Conservation (phyloP, 2,888 invertebrate genomes). For the Andrena camellia region DNA sequence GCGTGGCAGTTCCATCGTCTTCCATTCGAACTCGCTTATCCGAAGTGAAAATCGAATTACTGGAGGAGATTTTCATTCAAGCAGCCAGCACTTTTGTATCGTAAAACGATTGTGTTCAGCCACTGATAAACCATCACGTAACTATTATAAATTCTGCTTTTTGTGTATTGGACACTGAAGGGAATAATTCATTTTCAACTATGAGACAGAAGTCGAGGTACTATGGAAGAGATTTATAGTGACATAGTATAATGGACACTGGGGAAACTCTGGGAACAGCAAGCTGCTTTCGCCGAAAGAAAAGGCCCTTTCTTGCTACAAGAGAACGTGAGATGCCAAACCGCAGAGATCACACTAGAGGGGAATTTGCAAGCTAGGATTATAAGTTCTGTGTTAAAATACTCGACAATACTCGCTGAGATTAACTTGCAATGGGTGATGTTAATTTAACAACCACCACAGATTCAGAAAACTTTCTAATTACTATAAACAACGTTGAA, state of each 20-base stretch:
- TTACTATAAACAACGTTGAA: no score
- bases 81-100: background rate
- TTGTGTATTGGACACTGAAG: background rate
- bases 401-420: background rate
- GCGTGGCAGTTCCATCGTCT: background rate
- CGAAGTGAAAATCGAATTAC: background rate
- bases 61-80: background rate
- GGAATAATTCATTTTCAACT: background rate
- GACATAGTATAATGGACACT: background rate
- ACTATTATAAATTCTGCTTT: background rate
- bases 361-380: background rate
- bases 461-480: no score
- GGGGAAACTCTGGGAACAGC: conserved; percentile 10
- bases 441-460: no score
- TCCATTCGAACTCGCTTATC: no score
- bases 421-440: no score
- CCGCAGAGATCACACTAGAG: background rate
- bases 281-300: background rate
- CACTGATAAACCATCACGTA: background rate
- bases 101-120: background rate
- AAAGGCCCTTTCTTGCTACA: background rate
- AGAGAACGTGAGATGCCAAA: background rate
- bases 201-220: background rate
- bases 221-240: background rate
- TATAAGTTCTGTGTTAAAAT: background rate